Conservation (phyloP, 2,888 invertebrate species). For the Archips xylosteana region DNA sequence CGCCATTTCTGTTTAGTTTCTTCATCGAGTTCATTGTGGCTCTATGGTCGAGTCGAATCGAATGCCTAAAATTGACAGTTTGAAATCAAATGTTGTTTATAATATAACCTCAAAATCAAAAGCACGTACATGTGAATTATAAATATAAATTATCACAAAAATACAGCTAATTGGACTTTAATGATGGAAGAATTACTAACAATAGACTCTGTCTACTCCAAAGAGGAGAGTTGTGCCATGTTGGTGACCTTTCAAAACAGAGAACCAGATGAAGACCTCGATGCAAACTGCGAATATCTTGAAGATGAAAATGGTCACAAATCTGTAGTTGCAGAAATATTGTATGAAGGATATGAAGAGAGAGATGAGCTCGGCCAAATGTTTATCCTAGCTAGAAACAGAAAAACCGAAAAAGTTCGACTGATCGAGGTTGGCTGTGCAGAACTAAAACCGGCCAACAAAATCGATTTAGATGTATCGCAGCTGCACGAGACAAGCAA, state of each 20-base stretch:
- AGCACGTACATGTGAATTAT: not conserved
- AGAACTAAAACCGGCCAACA: slow-evolving; percentile 64
- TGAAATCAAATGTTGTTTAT: not conserved
- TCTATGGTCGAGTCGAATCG: no score
- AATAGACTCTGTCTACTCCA: slow-evolving; percentile 66
- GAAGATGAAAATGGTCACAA: slow-evolving; percentile 56
- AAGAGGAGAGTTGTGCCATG: slow-evolving; percentile 57
- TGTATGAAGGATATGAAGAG: slow-evolving; percentile 70
- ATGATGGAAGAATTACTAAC: slow-evolving; percentile 62
- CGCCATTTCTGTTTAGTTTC: no score
- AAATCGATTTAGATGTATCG: slow-evolving; percentile 51
- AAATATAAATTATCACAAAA: not conserved
- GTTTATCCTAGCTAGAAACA: slow-evolving; percentile 65
- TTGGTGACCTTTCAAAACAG: slow-evolving; percentile 74
- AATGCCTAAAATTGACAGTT: not conserved
- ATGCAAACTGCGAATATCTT: slow-evolving; percentile 55
- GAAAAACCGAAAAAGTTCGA: slow-evolving; percentile 69
- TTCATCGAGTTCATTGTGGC: no score
- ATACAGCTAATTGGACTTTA: slow-evolving; percentile 3
- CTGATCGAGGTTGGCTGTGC: slow-evolving; percentile 64
- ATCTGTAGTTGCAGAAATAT: slow-evolving; percentile 57
- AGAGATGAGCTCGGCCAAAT: slow-evolving; percentile 63
- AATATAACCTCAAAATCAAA: slow-evolving; percentile 6
- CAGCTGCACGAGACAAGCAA: slow-evolving; percentile 60
- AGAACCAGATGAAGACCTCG: slow-evolving; percentile 63